Base-by-base conservation (phyloP, 92 coral and sea anemone genomes). In the Desmophyllum pertusum region DNA sequence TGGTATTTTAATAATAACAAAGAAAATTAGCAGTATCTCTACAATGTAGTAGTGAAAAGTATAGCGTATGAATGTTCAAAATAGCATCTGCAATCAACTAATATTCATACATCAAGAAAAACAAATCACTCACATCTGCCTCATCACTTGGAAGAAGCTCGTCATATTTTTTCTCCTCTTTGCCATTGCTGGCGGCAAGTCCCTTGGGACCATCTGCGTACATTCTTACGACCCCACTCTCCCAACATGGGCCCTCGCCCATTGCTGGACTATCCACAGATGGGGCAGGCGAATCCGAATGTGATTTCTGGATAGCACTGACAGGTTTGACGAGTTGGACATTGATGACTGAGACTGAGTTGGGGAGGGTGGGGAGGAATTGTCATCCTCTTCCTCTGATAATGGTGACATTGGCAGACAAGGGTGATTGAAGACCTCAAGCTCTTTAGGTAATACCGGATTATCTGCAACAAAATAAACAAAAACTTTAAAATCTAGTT, bases 381-480 rank as follows among this genome's bases (percentile, higher is more conserved):
- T 71, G n/a, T 73, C 81, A 15, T 96, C 98, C 35, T 94, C 95
- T 10, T 92, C 96, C 13, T 86, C 94, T 76, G 95, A 87, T 30
- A 89, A 83, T 15, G 98, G 93, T 0, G 98, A 89, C 33, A 81
- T n/a, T 65, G 95, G 92, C 9, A 79, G 55, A 70, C 87, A 83
- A 38, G 99, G 98, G 70, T 76, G 88, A 89, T 87, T 92, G 88
- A 97, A 97, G 31, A 90, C 45, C 80, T 97, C 98, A 43, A 94
- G 86, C 35, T 91, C 91, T 68, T 91, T 92, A 38, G 99, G 99
- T 85, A 97, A 73, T 3, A 77, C 85, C 37, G 94, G 93, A 64
- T 93, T 85, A 66, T 95, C 99, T 97, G 71, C 27, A 83, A 73
- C 72, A 48, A 64, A 36, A 72, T 10, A 10, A 66, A 38, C 5